Evolutionary conservation across 1,140 invertebrate species (phyloP).

Genomic region (Heliothis virescens): DNA sequence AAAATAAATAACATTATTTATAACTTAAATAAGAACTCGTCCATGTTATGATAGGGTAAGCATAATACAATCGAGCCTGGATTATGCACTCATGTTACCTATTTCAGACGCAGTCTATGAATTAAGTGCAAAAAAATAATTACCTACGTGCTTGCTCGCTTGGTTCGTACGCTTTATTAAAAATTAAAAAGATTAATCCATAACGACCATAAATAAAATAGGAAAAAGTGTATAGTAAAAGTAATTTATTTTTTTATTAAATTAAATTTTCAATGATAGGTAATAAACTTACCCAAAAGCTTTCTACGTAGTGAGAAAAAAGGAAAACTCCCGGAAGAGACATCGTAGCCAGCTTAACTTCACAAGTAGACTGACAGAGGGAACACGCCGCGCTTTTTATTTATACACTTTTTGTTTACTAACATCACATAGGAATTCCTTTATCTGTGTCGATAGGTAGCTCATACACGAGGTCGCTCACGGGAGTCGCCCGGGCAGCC

Average conservation of each 20-base stretch:
- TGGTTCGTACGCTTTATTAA: slow-evolving; percentile 31
- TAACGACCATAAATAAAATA: slow-evolving; percentile 22
- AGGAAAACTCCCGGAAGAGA: slow-evolving; percentile 80
- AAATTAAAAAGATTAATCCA: slow-evolving; percentile 29
- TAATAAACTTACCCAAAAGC: slow-evolving; percentile 79
- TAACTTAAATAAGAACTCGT: slow-evolving; percentile 22
- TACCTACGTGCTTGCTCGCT: slow-evolving; percentile 36
- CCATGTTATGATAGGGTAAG: slow-evolving; percentile 28
- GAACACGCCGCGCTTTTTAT: slow-evolving; percentile 74
- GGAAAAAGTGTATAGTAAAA: neutral
- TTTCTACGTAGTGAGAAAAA: slow-evolving; percentile 80
- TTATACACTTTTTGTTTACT: slow-evolving; percentile 83
- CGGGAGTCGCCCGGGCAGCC: slow-evolving; percentile 53
- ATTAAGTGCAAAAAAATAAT: slow-evolving; percentile 46
- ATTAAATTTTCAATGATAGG: slow-evolving; percentile 21
- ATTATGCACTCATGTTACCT: slow-evolving; percentile 21
- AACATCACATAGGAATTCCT: slow-evolving; percentile 82
- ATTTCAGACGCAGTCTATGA: slow-evolving; percentile 36
- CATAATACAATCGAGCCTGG: slow-evolving; percentile 19
- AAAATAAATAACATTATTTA: slow-evolving; percentile 30
- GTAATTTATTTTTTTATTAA: neutral
- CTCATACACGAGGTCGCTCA: slow-evolving; percentile 40
- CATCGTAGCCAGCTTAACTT: slow-evolving; percentile 73
- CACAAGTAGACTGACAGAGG: slow-evolving; percentile 71
- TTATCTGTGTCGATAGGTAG: slow-evolving; percentile 66